Percentiles rank a stretch among this genome's conserved stretches.
These are phyloP conservation scores for Addax nasomaculatus DNA, from an alignment of 2,113 vertebrate genomes.

Conservation along the genomic window DNA sequence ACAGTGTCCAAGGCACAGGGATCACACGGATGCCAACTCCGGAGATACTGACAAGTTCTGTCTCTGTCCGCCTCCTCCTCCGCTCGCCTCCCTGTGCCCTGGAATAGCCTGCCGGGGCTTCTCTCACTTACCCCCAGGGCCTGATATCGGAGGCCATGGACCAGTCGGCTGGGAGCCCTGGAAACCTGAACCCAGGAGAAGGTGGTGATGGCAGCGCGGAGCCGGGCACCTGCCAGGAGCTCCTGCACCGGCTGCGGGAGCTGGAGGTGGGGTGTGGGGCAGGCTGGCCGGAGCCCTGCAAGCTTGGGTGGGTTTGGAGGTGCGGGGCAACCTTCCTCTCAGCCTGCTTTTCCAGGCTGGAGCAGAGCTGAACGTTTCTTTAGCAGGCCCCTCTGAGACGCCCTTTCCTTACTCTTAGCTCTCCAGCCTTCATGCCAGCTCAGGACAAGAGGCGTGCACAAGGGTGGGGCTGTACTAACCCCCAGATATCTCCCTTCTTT, in stretches of 20 bases:
- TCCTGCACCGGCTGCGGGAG: slow-evolving; percentile 84
- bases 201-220: slow-evolving; percentile 65
- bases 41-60: not conserved
- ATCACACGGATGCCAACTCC: not conserved
- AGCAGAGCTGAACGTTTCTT: not conserved
- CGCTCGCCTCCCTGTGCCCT: not conserved
- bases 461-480: not conserved
- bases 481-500: not conserved
- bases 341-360: not conserved
- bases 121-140: slow-evolving; percentile 9
- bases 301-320: not conserved
- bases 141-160: slow-evolving; percentile 80
- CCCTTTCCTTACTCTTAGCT: not conserved
- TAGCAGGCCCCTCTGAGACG: not conserved
- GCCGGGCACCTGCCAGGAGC: slow-evolving; percentile 78
- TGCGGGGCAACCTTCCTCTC: not conserved
- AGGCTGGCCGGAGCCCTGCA: not conserved
- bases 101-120: not conserved
- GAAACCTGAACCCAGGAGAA: slow-evolving; percentile 58
- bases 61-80: not conserved
- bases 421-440: not conserved
- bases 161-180: slow-evolving; percentile 57
- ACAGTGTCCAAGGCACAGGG: not conserved
- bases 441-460: not conserved
- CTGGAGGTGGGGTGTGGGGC: slow-evolving; percentile 75